phyloP scores from a whole-genome alignment of 2,797 vertebrate species.

The Alcedo atthis region DNA sequence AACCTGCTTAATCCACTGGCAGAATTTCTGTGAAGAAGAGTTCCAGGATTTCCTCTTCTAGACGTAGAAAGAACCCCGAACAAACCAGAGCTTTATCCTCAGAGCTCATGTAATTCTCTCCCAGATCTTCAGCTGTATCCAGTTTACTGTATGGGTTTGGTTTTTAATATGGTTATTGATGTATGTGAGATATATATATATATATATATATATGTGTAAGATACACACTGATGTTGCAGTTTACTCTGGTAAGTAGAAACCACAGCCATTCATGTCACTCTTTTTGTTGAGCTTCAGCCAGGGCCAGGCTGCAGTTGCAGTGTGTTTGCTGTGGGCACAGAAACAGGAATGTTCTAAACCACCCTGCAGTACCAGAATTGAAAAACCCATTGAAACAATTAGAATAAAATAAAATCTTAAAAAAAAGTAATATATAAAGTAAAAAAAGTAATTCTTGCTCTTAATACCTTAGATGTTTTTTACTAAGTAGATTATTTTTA shows the following conservation, averaged over 20 bases:
- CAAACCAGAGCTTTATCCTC: not conserved
- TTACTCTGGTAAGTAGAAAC: constrained; percentile 15
- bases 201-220: not conserved
- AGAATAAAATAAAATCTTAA: not conserved
- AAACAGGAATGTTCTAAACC: not conserved
- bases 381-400: not conserved
- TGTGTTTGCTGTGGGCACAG: not conserved
- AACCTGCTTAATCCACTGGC: not conserved
- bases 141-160: not conserved
- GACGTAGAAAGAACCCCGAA: no score
- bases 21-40: not conserved
- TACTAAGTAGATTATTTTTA: not conserved
- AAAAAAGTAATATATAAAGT: no score
- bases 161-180: not conserved
- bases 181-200: not conserved
- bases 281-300: not conserved
- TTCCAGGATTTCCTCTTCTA: not conserved
- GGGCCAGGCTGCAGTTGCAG: not conserved
- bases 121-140: not conserved
- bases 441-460: not conserved
- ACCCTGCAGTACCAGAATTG: not conserved
- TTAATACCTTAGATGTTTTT: not conserved
- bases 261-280: not conserved
- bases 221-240: not conserved
- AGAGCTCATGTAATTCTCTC: not conserved